These are phyloP conservation scores for Formica aserva DNA, from an alignment of 2,888 invertebrate genomes.

Conservation along the genomic window DNA sequence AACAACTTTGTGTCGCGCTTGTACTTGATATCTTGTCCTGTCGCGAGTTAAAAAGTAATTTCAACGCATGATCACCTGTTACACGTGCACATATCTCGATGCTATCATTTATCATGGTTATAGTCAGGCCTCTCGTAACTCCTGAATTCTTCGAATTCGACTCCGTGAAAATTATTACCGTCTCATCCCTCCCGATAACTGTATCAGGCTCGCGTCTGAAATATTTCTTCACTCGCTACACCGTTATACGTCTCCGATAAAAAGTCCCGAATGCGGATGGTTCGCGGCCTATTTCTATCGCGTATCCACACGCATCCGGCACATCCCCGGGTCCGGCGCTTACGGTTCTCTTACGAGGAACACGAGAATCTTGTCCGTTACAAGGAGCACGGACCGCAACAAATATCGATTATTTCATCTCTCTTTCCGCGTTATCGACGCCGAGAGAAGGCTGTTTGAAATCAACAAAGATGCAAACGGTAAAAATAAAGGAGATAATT, in stretches of 20 bases:
- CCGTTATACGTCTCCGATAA: constrained; percentile 66
- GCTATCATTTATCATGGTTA: neutral
- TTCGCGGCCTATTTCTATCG: constrained; percentile 46
- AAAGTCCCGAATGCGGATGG: constrained; percentile 35
- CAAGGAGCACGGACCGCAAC: constrained; percentile 10
- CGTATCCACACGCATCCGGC: constrained; percentile 59
- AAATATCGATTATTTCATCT: constrained; percentile 39
- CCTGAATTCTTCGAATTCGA: constrained; percentile 54
- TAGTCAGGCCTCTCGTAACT: constrained; percentile 47
- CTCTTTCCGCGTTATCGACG: neutral
- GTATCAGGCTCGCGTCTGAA: constrained; percentile 57
- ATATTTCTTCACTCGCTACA: constrained; percentile 57
- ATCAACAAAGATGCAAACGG: neutral
- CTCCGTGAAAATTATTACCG: constrained; percentile 52
- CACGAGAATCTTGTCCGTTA: constrained; percentile 62
- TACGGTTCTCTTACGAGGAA: constrained; percentile 68
- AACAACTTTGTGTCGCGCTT: neutral
- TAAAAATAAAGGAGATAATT: neutral
- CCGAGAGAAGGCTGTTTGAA: neutral
- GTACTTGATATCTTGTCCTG: neutral
- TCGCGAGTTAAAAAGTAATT: constrained; percentile 9
- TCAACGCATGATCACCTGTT: neutral
- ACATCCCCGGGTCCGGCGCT: constrained; percentile 51
- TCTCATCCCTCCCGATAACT: constrained; percentile 60
- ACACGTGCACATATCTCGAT: constrained; percentile 34